Evolutionary conservation across 2,797 vertebrate genomes (phyloP).

Genomic region (Darevskia nairensis): DNA sequence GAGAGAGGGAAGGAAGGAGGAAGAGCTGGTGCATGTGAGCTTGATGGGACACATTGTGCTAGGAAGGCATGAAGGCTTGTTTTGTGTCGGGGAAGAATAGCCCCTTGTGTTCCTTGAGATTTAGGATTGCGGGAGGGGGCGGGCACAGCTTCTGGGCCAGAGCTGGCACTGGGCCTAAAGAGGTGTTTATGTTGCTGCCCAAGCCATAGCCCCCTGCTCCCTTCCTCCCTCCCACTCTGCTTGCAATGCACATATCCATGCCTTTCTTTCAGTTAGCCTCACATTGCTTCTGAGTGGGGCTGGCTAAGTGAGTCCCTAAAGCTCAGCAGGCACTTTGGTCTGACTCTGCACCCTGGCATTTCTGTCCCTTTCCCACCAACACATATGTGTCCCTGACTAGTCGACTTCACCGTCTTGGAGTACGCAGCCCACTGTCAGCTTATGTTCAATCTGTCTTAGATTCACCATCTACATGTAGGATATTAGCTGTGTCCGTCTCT

Average conservation of each 20-base stretch:
- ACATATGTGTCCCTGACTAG: too few species aligned
- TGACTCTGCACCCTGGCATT: background rate
- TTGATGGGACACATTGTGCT: background rate
- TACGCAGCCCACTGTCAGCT: background rate
- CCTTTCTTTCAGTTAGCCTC: background rate
- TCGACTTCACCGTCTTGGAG: too few species aligned
- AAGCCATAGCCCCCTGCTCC: background rate
- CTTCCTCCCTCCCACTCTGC: background rate
- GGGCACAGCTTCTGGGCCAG: background rate
- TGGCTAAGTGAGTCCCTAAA: background rate
- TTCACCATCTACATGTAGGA: background rate
- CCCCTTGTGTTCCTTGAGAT: background rate
- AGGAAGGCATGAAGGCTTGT: conserved; percentile 12
- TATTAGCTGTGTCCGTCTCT: background rate
- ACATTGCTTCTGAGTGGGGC: background rate
- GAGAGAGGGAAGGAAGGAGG: background rate
- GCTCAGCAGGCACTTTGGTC: background rate
- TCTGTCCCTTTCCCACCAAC: background rate
- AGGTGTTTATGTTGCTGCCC: background rate
- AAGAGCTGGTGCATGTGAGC: background rate
- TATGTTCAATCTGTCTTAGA: background rate
- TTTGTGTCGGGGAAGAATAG: conserved; percentile 29
- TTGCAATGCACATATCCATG: background rate
- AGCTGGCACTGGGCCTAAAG: conserved; percentile 1
- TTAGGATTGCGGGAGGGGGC: background rate